Evolutionary conservation across 2,888 invertebrate genomes (phyloP).

Genomic region (Alviniconcha strummeri): DNA sequence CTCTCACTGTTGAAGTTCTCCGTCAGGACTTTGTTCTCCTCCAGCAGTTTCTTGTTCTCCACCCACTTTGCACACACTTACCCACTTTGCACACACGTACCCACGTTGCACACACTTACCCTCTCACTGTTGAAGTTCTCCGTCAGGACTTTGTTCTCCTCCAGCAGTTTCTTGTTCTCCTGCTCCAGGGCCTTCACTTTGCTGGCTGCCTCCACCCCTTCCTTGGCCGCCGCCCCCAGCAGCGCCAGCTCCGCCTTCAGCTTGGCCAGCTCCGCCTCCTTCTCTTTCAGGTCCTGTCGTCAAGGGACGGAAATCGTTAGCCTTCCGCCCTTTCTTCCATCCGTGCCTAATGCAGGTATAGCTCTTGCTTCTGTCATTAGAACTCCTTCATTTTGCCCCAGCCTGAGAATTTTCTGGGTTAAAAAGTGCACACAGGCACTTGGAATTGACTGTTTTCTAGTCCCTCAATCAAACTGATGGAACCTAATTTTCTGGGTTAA

Average conservation of each 20-base stretch:
- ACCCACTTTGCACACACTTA: too few species aligned
- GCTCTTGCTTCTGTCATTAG: too few species aligned
- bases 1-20: slow-evolving; percentile 71
- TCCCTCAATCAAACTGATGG: too few species aligned
- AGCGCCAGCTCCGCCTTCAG: slow-evolving; percentile 60
- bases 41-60: slow-evolving; percentile 62
- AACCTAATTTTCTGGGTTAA: too few species aligned
- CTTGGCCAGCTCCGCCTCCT: slow-evolving; percentile 54
- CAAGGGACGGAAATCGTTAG: background rate
- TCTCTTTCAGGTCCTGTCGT: slow-evolving; percentile 54
- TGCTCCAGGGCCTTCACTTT: slow-evolving; percentile 62
- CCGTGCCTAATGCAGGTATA: too few species aligned
- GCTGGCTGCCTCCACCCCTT: slow-evolving; percentile 62
- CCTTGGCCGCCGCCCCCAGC: slow-evolving; percentile 66
- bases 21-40: slow-evolving; percentile 66
- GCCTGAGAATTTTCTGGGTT: too few species aligned
- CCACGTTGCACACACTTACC: slow-evolving; percentile 46
- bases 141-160: slow-evolving; percentile 66
- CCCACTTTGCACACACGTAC: too few species aligned
- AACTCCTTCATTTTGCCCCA: too few species aligned
- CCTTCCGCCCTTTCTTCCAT: too few species aligned
- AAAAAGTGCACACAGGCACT: too few species aligned
- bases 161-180: slow-evolving; percentile 62
- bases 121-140: slow-evolving; percentile 71
- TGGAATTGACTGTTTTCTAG: too few species aligned